phyloP scores from a whole-genome alignment of 2,113 vertebrate species.

The Poicephalus meyeri region DNA sequence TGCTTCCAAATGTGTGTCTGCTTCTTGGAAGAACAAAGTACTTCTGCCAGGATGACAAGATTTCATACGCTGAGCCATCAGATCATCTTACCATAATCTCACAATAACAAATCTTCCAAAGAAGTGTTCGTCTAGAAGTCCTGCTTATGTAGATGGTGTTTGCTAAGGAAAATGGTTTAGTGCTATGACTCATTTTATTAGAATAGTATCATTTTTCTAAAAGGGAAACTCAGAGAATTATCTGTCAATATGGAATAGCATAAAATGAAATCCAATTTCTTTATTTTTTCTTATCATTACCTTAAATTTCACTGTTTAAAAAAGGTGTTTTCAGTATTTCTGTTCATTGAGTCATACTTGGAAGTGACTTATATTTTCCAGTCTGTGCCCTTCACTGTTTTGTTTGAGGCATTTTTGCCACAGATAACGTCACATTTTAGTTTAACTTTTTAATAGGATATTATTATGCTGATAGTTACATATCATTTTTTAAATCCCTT shows the following conservation, averaged over 20 bases:
- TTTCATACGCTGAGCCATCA: not conserved
- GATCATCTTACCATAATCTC: not conserved
- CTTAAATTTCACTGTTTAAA: not conserved
- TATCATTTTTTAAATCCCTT: not conserved
- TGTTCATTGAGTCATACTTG: not conserved
- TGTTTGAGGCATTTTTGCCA: not conserved
- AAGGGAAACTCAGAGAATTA: not conserved
- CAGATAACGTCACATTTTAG: not conserved
- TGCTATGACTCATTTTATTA: not conserved
- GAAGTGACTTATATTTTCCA: not conserved
- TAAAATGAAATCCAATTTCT: not conserved
- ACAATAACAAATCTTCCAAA: constrained; percentile 4
- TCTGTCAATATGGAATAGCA: not conserved
- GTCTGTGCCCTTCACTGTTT: not conserved
- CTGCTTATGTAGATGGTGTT: not conserved
- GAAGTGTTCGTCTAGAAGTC: constrained; percentile 2
- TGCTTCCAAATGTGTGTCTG: not conserved
- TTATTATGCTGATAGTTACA: not conserved
- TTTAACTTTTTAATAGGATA: not conserved
- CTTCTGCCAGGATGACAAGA: not conserved
- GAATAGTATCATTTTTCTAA: not conserved
- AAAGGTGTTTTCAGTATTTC: not conserved
- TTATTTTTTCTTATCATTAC: not conserved
- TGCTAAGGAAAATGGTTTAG: not conserved
- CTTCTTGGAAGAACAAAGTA: constrained; percentile 14